These are phyloP conservation scores for Andrena camellia DNA, from an alignment of 2,888 invertebrate species.

Conservation along the genomic window DNA sequence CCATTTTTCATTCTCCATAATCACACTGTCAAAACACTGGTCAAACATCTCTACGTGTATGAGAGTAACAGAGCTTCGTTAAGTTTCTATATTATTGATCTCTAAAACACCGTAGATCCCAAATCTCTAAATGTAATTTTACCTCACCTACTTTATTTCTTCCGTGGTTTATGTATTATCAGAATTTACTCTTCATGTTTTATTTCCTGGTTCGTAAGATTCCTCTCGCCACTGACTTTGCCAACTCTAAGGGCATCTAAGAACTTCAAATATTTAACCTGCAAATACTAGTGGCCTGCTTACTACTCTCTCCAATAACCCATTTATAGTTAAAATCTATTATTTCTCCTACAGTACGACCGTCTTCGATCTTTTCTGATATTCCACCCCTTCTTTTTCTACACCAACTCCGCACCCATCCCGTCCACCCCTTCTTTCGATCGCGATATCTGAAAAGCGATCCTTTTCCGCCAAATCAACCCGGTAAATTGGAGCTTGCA, in stretches of 20 bases:
- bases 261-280: not conserved
- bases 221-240: not conserved
- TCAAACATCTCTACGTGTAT: too few species aligned
- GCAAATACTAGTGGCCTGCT: not conserved
- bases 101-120: too few species aligned
- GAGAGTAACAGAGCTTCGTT: too few species aligned
- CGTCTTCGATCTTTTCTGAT: constrained; percentile 34
- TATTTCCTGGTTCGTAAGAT: not conserved
- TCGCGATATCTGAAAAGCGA: constrained; percentile 58
- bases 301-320: not conserved
- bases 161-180: not conserved
- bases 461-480: constrained; percentile 76
- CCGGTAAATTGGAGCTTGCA: constrained; percentile 79
- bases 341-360: constrained; percentile 13
- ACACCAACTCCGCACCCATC: not conserved
- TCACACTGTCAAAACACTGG: too few species aligned
- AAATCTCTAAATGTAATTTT: not conserved
- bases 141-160: not conserved
- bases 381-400: constrained; percentile 18
- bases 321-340: constrained; percentile 47
- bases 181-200: not conserved
- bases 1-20: too few species aligned
- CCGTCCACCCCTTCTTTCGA: constrained; percentile 13
- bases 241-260: not conserved
- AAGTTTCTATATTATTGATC: too few species aligned